A percentile compares a stretch with the other conserved stretches of the same genome.
These are phyloP conservation scores for Agrotis puta DNA, from an alignment of 2,888 invertebrate genomes.

Conservation along the genomic window DNA sequence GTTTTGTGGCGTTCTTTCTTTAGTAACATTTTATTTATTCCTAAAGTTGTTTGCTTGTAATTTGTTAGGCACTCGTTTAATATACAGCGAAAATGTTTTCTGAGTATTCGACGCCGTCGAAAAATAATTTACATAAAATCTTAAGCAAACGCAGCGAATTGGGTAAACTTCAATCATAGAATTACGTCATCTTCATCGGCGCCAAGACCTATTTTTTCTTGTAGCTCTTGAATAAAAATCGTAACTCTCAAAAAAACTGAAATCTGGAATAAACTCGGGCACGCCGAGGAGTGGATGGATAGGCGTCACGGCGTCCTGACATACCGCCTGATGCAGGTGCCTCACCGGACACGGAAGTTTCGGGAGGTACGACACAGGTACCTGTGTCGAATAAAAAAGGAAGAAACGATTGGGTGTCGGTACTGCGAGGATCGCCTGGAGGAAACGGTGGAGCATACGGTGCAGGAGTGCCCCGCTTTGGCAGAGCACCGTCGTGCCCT, in stretches of 20 bases:
- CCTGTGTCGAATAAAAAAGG: too few species aligned
- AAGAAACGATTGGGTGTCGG: too few species aligned
- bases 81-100: slow-evolving; percentile 69
- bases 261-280: slow-evolving; percentile 20
- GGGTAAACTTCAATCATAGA: slow-evolving; percentile 83
- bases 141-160: slow-evolving; percentile 82
- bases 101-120: slow-evolving; percentile 68
- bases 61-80: slow-evolving; percentile 68
- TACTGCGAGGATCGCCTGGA: too few species aligned
- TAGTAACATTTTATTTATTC: slow-evolving; percentile 66
- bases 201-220: slow-evolving; percentile 43
- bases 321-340: too few species aligned
- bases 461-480: too few species aligned
- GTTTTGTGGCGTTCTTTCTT: slow-evolving; percentile 54
- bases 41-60: slow-evolving; percentile 70
- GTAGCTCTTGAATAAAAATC: slow-evolving; percentile 41
- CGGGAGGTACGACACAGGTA: too few species aligned
- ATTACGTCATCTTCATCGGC: slow-evolving; percentile 69
- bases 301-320: too few species aligned
- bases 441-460: too few species aligned
- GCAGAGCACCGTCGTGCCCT: too few species aligned
- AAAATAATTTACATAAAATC: slow-evolving; percentile 84
- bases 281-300: too few species aligned
- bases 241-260: slow-evolving; percentile 30
- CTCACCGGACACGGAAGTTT: too few species aligned